Evolutionary conservation across 2,888 invertebrate species (phyloP).

Genomic region (Actias luna): DNA sequence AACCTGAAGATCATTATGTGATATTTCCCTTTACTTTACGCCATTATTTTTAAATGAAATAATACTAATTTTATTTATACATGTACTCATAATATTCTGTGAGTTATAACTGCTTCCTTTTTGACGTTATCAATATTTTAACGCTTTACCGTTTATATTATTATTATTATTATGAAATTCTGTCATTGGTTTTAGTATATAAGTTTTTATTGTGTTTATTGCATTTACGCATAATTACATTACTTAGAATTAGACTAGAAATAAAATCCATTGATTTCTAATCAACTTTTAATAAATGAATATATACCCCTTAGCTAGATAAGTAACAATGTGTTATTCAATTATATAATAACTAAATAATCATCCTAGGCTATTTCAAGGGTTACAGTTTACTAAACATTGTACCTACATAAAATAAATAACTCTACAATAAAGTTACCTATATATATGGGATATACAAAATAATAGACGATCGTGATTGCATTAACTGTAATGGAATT

Average conservation of each 20-base stretch:
- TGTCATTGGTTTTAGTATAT: slow-evolving; percentile 47
- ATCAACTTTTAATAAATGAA: slow-evolving; percentile 67
- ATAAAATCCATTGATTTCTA: slow-evolving; percentile 71
- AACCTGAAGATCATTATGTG: slow-evolving; percentile 77
- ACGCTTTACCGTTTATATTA: slow-evolving; percentile 69
- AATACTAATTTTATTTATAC: slow-evolving; percentile 66
- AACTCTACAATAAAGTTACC: slow-evolving; percentile 15
- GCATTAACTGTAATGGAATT: slow-evolving; percentile 45
- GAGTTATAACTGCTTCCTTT: slow-evolving; percentile 72
- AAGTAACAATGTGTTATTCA: slow-evolving; percentile 49
- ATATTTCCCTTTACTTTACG: slow-evolving; percentile 78
- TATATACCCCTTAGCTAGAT: slow-evolving; percentile 74
- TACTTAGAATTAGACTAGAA: slow-evolving; percentile 63
- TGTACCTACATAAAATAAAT: slow-evolving; percentile 20
- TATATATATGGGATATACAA: slow-evolving; percentile 16
- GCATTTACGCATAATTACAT: slow-evolving; percentile 63
- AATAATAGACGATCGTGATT: slow-evolving; percentile 29
- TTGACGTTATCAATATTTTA: slow-evolving; percentile 62
- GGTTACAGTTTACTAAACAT: slow-evolving; percentile 15
- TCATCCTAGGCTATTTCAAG: slow-evolving; percentile 39
- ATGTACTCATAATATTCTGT: slow-evolving; percentile 37
- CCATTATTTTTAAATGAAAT: slow-evolving; percentile 64
- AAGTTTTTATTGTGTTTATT: slow-evolving; percentile 63
- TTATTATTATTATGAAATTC: slow-evolving; percentile 63
- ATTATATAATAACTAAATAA: slow-evolving; percentile 51